A percentile compares a stretch with the other conserved stretches of the same genome.
Evolutionary conservation across 1,140 invertebrate species (phyloP).

Genomic region (Camponotus vicinus): DNA sequence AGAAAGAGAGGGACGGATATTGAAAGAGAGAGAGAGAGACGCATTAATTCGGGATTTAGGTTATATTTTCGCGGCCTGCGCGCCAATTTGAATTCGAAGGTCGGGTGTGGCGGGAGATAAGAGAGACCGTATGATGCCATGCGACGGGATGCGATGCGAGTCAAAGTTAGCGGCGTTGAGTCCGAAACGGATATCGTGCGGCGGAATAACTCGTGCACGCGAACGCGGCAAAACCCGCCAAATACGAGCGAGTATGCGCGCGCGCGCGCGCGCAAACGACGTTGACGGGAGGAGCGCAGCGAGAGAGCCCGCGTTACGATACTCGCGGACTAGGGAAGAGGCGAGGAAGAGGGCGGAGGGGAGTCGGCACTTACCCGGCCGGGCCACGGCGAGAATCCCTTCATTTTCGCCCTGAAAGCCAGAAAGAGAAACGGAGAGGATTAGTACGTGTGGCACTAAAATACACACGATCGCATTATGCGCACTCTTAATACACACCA

Average conservation of each 20-base stretch:
- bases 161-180: constrained; percentile 19
- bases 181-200: too few species aligned
- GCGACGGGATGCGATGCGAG: neutral
- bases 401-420: constrained; percentile 97
- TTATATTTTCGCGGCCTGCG: constrained; percentile 82
- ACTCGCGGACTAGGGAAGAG: neutral
- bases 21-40: neutral
- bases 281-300: constrained; percentile 26
- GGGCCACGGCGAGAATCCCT: constrained; percentile 97
- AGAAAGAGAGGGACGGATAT: too few species aligned
- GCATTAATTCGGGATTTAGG: constrained; percentile 72
- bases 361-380: constrained; percentile 93
- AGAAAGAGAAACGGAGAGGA: constrained; percentile 75
- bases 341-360: too few species aligned
- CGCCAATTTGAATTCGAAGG: constrained; percentile 84
- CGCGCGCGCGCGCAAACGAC: constrained; percentile 54
- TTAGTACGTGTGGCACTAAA: constrained; percentile 18
- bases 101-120: constrained; percentile 81
- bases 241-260: constrained; percentile 69
- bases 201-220: neutral
- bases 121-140: neutral
- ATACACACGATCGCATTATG: neutral
- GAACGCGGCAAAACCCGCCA: constrained; percentile 62
- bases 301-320: constrained; percentile 10
- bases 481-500: constrained; percentile 88